Percentiles rank a stretch among this genome's conserved stretches.
Conservation (phyloP, 2,888 invertebrate species). For the Fabriciana adippe region DNA sequence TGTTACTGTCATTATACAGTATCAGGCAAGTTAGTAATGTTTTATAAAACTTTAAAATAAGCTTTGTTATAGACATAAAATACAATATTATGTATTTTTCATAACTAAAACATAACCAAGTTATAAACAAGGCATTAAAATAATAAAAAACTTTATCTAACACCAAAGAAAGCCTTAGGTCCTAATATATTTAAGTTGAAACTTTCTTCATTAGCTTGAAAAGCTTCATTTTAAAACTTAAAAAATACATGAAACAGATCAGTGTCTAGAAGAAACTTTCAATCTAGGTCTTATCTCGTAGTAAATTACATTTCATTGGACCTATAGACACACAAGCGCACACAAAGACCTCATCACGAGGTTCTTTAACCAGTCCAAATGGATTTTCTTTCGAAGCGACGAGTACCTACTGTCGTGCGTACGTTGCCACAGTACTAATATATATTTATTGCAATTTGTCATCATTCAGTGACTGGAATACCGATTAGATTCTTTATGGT, state of each 20-base stretch:
- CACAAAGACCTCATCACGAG: conserved; percentile 34
- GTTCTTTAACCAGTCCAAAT: conserved; percentile 49
- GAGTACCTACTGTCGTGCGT: conserved; percentile 41
- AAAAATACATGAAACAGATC: conserved; percentile 10
- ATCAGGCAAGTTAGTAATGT: too few species aligned
- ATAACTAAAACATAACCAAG: conserved; percentile 18
- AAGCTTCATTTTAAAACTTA: conserved; percentile 14
- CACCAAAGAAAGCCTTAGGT: conserved; percentile 19
- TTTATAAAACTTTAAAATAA: not conserved
- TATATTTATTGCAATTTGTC: conserved; percentile 40
- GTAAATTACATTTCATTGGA: conserved; percentile 32
- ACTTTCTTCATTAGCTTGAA: conserved; percentile 27
- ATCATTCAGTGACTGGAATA: conserved; percentile 50
- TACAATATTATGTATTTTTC: not conserved
- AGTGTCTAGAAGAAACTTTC: conserved; percentile 30
- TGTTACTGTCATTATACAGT: too few species aligned
- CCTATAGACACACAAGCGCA: conserved; percentile 34
- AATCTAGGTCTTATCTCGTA: conserved; percentile 28
- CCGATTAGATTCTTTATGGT: conserved; percentile 47
- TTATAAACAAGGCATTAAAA: conserved; percentile 29
- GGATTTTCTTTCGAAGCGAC: conserved; percentile 51
- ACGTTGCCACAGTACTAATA: conserved; percentile 43
- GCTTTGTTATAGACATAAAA: not conserved
- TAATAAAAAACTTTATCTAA: conserved; percentile 17
- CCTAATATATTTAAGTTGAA: conserved; percentile 25